phyloP scores from a whole-genome alignment of 2,113 vertebrate genomes.

The Aptenodytes patagonicus region DNA sequence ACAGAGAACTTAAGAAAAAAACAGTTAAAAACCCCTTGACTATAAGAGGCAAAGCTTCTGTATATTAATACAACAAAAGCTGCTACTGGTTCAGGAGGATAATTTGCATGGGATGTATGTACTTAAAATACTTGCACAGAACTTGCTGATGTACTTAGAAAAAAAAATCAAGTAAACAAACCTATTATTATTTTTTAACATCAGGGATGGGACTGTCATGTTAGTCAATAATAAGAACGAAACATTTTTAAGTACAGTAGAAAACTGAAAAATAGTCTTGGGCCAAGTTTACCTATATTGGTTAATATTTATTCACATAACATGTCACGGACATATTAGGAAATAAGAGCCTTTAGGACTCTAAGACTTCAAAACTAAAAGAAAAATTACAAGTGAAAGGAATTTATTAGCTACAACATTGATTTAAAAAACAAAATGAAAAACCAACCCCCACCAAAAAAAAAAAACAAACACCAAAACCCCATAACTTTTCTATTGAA shows the following conservation, averaged over 20 bases:
- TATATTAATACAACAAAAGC: not conserved
- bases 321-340: not conserved
- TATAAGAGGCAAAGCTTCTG: not conserved
- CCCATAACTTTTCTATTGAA: not conserved
- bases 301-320: not conserved
- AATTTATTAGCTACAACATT: not conserved
- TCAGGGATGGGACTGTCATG: not conserved
- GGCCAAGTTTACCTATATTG: not conserved
- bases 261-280: not conserved
- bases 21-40: too few species aligned
- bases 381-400: not conserved
- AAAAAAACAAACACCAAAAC: not conserved
- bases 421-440: not conserved
- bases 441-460: not conserved
- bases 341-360: not conserved
- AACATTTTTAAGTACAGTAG: not conserved
- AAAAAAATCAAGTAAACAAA: not conserved
- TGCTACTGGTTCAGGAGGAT: not conserved
- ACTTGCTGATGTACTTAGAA: not conserved
- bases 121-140: not conserved
- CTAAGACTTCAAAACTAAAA: not conserved
- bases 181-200: not conserved
- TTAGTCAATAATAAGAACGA: not conserved
- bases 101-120: not conserved
- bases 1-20: not conserved